Conservation (phyloP, 2,888 invertebrate species). For the Cerastis leucographa region DNA sequence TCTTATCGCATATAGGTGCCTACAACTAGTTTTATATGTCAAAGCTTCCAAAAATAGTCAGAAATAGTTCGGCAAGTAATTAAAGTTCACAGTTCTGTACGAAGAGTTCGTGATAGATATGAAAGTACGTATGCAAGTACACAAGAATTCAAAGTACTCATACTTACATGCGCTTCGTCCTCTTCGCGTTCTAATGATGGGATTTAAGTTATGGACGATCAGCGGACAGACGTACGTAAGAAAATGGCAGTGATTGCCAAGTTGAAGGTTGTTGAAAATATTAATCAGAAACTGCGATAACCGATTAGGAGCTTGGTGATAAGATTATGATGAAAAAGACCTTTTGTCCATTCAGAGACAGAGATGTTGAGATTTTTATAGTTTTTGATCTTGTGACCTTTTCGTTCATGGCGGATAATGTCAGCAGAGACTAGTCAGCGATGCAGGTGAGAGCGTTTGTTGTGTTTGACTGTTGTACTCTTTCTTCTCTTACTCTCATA, state of each 20-base stretch:
- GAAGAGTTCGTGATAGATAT: slow-evolving; percentile 30
- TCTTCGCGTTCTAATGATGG: slow-evolving; percentile 76
- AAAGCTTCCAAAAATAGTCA: slow-evolving; percentile 5
- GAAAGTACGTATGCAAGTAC: slow-evolving; percentile 52
- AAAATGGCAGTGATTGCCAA: background rate
- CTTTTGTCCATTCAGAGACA: background rate
- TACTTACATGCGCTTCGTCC: slow-evolving; percentile 73
- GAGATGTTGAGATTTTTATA: background rate
- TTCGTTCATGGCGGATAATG: background rate
- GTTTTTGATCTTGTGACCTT: background rate
- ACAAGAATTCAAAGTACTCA: slow-evolving; percentile 60
- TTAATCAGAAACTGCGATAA: background rate
- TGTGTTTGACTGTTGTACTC: background rate
- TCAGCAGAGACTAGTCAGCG: background rate
- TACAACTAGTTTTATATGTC: background rate
- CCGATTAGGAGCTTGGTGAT: background rate
- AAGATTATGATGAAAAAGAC: background rate
- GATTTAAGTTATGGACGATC: slow-evolving; percentile 64
- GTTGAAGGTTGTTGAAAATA: background rate
- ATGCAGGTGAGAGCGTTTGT: background rate
- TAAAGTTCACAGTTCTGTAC: slow-evolving; percentile 34
- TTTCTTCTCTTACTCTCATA: background rate
- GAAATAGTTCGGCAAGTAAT: slow-evolving; percentile 40
- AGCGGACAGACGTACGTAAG: slow-evolving; percentile 34
- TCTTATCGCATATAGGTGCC: background rate